These are phyloP conservation scores for Leptinotarsa undecemlineata DNA, from an alignment of 1,140 invertebrate species.

Conservation along the genomic window DNA sequence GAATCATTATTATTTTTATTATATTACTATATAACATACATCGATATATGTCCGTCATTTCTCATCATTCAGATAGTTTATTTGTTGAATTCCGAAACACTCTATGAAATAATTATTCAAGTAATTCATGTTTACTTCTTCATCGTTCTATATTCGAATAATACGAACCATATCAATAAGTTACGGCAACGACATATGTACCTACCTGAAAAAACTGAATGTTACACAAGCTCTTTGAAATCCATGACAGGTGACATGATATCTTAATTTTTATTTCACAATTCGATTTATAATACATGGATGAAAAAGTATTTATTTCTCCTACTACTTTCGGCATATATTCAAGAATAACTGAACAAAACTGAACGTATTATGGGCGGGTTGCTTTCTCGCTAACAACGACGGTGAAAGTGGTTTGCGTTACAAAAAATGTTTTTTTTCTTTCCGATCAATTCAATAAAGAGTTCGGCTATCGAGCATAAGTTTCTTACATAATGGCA, in stretches of 20 bases:
- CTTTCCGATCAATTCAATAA: not conserved
- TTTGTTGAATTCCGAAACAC: too few relatives aligned
- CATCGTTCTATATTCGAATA: too few relatives aligned
- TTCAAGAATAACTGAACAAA: not conserved
- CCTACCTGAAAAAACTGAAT: not conserved
- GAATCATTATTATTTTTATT: too few relatives aligned
- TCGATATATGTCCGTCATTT: too few relatives aligned
- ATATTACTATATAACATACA: too few relatives aligned
- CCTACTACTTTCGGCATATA: not conserved
- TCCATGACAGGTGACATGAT: not conserved
- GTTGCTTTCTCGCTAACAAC: slow-evolving; percentile 7
- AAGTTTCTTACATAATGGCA: too few relatives aligned
- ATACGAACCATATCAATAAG: too few relatives aligned
- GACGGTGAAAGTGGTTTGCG: not conserved
- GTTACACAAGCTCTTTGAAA: not conserved
- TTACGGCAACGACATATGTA: too few relatives aligned
- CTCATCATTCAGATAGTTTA: too few relatives aligned
- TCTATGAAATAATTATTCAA: too few relatives aligned
- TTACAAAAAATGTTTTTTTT: not conserved
- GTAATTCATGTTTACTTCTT: too few relatives aligned
- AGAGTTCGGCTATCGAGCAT: not conserved
- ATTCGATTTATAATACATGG: not conserved
- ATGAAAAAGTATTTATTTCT: not conserved
- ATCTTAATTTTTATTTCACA: not conserved
- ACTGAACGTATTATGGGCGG: not conserved